A percentile compares a stretch with the other conserved stretches of the same genome.
Evolutionary conservation across 2,888 invertebrate genomes (phyloP).

Genomic region (Cataglyphis cursor): DNA sequence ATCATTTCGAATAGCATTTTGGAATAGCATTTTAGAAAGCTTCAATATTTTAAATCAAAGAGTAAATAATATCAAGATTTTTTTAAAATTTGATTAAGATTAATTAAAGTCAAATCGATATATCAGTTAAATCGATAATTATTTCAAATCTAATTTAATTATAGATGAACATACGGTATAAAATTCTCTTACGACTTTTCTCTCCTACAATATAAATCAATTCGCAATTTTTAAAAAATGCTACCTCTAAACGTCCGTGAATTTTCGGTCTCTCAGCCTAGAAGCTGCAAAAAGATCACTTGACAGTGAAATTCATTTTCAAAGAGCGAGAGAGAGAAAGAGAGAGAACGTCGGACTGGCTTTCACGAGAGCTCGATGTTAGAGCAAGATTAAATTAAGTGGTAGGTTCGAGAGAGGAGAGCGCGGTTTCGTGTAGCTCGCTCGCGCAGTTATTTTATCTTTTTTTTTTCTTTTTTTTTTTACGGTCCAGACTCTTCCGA

Average conservation of each 20-base stretch:
- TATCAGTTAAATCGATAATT: background rate
- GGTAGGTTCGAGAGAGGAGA: slow-evolving; percentile 60
- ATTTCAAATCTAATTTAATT: background rate
- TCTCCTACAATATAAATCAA: background rate
- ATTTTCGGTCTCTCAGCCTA: background rate
- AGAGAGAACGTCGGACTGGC: background rate
- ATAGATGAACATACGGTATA: background rate
- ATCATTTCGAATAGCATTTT: background rate
- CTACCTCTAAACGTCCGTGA: slow-evolving; percentile 2
- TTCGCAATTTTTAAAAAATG: background rate
- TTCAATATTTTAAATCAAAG: too few relatives aligned
- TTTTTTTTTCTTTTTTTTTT: slow-evolving; percentile 45
- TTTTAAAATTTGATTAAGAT: background rate
- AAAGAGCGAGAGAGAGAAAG: background rate
- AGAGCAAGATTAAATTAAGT: slow-evolving; percentile 61
- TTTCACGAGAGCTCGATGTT: slow-evolving; percentile 47
- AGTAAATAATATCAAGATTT: background rate
- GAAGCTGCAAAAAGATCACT: background rate
- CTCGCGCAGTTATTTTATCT: slow-evolving; percentile 19
- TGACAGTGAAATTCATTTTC: slow-evolving; percentile 21
- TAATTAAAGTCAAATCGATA: background rate
- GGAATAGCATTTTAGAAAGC: background rate
- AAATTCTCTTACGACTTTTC: background rate
- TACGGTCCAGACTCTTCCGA: slow-evolving; percentile 33
- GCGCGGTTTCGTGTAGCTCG: background rate